A percentile compares a stretch with the other conserved stretches of the same genome.
Conservation (phyloP, 2,113 vertebrate species). For the Caretta caretta region DNA sequence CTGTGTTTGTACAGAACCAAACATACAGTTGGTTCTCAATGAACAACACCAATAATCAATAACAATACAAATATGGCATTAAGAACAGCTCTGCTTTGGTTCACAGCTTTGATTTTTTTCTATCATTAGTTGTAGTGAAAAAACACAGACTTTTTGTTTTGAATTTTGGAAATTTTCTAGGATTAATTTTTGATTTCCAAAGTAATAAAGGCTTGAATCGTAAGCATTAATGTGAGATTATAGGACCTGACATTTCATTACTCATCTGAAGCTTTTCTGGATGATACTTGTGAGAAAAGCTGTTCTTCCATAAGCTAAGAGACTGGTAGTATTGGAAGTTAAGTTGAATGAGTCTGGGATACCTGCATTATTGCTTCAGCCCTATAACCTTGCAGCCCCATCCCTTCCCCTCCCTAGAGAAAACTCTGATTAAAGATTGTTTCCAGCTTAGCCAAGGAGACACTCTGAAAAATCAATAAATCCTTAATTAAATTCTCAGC, state of each 20-base stretch:
- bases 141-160: neutral
- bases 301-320: slow-evolving; percentile 1
- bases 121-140: neutral
- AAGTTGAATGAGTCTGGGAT: neutral
- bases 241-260: slow-evolving; percentile 44
- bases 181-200: slow-evolving; percentile 54
- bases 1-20: neutral
- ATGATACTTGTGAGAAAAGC: slow-evolving; percentile 49
- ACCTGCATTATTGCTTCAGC: slow-evolving; percentile 63
- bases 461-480: slow-evolving; percentile 60
- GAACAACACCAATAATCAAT: neutral
- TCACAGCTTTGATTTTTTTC: neutral
- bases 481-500: slow-evolving; percentile 65
- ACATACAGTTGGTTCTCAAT: neutral
- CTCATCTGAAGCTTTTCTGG: slow-evolving; percentile 38
- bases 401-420: neutral
- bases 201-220: slow-evolving; percentile 23
- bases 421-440: slow-evolving; percentile 61
- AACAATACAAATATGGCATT: neutral
- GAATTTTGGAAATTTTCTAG: neutral
- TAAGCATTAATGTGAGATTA: slow-evolving; percentile 51
- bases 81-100: neutral
- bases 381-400: slow-evolving; percentile 43
- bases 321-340: neutral
- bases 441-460: slow-evolving; percentile 44